These are phyloP conservation scores for Drosophila lacicola DNA, from an alignment of 2,888 invertebrate species.

Conservation along the genomic window DNA sequence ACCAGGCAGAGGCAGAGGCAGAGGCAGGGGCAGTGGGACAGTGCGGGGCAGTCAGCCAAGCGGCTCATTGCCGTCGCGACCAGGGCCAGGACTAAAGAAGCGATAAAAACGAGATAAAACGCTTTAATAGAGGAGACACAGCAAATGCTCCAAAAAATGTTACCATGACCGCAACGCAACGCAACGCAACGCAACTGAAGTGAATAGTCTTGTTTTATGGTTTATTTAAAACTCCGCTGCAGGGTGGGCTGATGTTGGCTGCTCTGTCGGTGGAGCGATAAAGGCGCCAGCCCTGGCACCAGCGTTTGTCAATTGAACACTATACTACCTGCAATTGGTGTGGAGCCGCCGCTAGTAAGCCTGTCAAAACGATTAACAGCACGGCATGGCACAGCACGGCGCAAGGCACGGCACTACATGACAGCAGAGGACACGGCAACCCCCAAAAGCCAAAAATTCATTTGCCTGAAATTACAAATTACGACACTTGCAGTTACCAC, in stretches of 20 bases:
- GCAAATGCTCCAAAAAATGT: slow-evolving; percentile 47
- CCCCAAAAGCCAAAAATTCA: slow-evolving; percentile 74
- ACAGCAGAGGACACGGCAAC: slow-evolving; percentile 21
- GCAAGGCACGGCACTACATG: no score
- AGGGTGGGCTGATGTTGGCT: slow-evolving; percentile 24
- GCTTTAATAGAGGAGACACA: slow-evolving; percentile 49
- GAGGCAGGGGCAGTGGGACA: not conserved
- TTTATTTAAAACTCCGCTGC: slow-evolving; percentile 74
- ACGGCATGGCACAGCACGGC: slow-evolving; percentile 13
- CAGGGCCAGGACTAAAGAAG: slow-evolving; percentile 63
- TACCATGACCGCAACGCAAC: slow-evolving; percentile 73
- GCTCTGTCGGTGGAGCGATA: slow-evolving; percentile 46
- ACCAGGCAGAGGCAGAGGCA: slow-evolving; percentile 38
- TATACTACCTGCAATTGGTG: slow-evolving; percentile 52
- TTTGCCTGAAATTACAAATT: slow-evolving; percentile 80
- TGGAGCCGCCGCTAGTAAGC: slow-evolving; percentile 38
- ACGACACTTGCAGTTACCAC: slow-evolving; percentile 73
- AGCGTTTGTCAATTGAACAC: slow-evolving; percentile 72
- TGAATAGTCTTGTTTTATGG: slow-evolving; percentile 80
- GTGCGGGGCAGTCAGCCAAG: slow-evolving; percentile 26
- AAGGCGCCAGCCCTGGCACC: slow-evolving; percentile 44
- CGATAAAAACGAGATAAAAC: slow-evolving; percentile 78
- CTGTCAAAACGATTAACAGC: slow-evolving; percentile 69
- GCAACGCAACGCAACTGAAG: slow-evolving; percentile 74
- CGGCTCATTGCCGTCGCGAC: slow-evolving; percentile 32